Percentiles rank a stretch among this genome's conserved stretches.
Evolutionary conservation across 2,113 vertebrate species (phyloP).

Genomic region (Labrus mixtus): DNA sequence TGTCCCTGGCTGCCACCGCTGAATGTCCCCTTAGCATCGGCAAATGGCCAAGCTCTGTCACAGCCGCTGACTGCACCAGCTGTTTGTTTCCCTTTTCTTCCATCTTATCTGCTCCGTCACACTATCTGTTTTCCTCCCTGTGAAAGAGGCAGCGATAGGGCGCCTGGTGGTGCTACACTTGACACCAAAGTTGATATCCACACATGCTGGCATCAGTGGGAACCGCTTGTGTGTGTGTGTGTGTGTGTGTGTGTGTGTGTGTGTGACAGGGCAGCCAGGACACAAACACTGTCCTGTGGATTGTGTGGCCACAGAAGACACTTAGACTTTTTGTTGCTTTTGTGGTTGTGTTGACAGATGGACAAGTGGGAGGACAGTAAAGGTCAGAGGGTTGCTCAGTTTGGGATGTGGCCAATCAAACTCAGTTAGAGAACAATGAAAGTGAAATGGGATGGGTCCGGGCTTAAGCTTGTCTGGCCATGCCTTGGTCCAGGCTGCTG

Average conservation of each 20-base stretch:
- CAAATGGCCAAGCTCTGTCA: slow-evolving; percentile 57
- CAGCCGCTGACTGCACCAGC: slow-evolving; percentile 60
- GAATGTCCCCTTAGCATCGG: slow-evolving; percentile 54
- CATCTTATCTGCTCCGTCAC: slow-evolving; percentile 55
- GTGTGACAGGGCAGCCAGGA: slow-evolving; percentile 19
- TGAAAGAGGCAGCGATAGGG: slow-evolving; percentile 44
- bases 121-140: slow-evolving; percentile 50
- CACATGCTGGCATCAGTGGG: slow-evolving; percentile 25
- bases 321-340: slow-evolving; percentile 36
- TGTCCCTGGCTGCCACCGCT: slow-evolving; percentile 51
- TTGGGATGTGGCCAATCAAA: slow-evolving; percentile 45
- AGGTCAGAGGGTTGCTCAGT: slow-evolving; percentile 51
- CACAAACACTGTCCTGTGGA: slow-evolving; percentile 45
- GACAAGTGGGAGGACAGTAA: slow-evolving; percentile 45
- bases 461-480: slow-evolving; percentile 71
- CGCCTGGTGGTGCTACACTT: slow-evolving; percentile 43
- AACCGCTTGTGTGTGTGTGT: slow-evolving; percentile 19
- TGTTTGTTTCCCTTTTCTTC: slow-evolving; percentile 57
- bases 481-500: slow-evolving; percentile 67
- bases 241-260: slow-evolving; percentile 7
- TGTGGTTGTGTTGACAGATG: slow-evolving; percentile 40
- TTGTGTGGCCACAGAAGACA: slow-evolving; percentile 50
- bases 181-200: slow-evolving; percentile 49
- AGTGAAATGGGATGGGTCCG: slow-evolving; percentile 60
- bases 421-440: slow-evolving; percentile 61